These are phyloP conservation scores for Zaprionus gabonicus DNA, from an alignment of 1,140 invertebrate genomes.

Conservation along the genomic window DNA sequence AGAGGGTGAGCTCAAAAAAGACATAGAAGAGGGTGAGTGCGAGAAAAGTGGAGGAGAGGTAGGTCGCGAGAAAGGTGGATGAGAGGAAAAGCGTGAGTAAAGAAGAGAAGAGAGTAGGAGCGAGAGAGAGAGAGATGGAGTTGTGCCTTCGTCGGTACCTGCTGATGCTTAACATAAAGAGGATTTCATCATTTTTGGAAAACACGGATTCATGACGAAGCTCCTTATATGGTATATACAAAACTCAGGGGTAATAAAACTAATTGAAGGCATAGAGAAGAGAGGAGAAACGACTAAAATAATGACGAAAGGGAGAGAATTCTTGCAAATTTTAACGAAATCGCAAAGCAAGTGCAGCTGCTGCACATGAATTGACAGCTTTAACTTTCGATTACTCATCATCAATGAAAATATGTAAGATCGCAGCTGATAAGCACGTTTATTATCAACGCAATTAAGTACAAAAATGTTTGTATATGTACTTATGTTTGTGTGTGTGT, in stretches of 20 bases:
- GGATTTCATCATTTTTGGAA: slow-evolving; percentile 49
- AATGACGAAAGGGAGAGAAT: neutral
- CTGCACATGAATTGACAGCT: slow-evolving; percentile 4
- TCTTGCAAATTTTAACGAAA: slow-evolving; percentile 33
- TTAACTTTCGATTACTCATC: slow-evolving; percentile 44
- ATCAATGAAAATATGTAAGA: slow-evolving; percentile 32
- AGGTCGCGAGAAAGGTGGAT: too few relatives aligned
- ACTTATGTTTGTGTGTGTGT: neutral
- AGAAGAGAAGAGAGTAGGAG: neutral
- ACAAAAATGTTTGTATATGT: slow-evolving; percentile 18
- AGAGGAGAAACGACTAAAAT: neutral
- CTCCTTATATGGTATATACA: neutral
- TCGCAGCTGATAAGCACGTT: slow-evolving; percentile 35
- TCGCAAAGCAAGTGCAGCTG: slow-evolving; percentile 6
- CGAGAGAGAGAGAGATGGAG: slow-evolving; percentile 1
- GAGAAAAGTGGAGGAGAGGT: too few relatives aligned
- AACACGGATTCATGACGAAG: neutral
- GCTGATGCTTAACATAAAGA: neutral
- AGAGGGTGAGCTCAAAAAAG: too few relatives aligned
- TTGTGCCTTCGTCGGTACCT: slow-evolving; percentile 25
- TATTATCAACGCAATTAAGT: slow-evolving; percentile 41
- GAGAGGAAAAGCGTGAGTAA: too few relatives aligned
- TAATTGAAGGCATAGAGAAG: neutral
- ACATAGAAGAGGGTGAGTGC: too few relatives aligned
- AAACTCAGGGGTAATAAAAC: neutral